Conservation (phyloP, 2,797 vertebrate species). For the Acipenser ruthenus region DNA sequence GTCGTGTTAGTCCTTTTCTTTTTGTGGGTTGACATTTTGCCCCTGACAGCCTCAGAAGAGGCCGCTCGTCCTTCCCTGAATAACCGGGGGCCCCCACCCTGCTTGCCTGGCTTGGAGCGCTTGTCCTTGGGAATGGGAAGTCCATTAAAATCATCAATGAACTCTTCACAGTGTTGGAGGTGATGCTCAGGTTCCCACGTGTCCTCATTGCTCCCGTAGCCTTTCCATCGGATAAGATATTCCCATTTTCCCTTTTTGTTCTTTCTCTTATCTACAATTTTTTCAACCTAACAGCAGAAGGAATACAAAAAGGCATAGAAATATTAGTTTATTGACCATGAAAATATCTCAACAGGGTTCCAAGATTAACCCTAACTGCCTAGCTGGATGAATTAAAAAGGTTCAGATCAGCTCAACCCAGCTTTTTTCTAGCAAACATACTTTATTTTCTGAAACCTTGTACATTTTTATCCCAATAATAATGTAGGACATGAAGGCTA, state of each 20-base stretch:
- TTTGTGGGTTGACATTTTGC: slow-evolving; percentile 69
- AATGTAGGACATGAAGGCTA: no score
- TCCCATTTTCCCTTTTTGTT: slow-evolving; percentile 98
- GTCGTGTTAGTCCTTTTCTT: slow-evolving; percentile 70
- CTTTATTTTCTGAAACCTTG: no score
- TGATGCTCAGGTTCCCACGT: slow-evolving; percentile 96
- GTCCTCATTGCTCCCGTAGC: slow-evolving; percentile 89
- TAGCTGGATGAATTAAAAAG: not conserved
- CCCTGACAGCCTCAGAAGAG: slow-evolving; percentile 59
- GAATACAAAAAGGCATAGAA: slow-evolving; percentile 16
- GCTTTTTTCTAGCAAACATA: no score
- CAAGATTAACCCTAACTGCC: slow-evolving; percentile 4
- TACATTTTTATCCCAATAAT: no score
- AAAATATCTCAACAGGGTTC: not conserved
- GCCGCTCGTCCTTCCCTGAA: slow-evolving; percentile 42
- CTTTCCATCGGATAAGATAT: slow-evolving; percentile 94
- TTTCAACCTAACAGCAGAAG: slow-evolving; percentile 73
- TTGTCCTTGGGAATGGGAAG: slow-evolving; percentile 71
- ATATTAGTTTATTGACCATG: not conserved
- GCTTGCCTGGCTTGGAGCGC: slow-evolving; percentile 66
- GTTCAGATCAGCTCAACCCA: no score
- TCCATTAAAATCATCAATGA: slow-evolving; percentile 92
- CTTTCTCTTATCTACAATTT: slow-evolving; percentile 92
- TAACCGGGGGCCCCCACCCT: slow-evolving; percentile 43
- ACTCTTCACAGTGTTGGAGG: slow-evolving; percentile 90